Evolutionary conservation across 2,797 vertebrate species (phyloP), one percentile per base, ranked within the genome.

Genomic region (Babyrousa celebensis): DNA sequence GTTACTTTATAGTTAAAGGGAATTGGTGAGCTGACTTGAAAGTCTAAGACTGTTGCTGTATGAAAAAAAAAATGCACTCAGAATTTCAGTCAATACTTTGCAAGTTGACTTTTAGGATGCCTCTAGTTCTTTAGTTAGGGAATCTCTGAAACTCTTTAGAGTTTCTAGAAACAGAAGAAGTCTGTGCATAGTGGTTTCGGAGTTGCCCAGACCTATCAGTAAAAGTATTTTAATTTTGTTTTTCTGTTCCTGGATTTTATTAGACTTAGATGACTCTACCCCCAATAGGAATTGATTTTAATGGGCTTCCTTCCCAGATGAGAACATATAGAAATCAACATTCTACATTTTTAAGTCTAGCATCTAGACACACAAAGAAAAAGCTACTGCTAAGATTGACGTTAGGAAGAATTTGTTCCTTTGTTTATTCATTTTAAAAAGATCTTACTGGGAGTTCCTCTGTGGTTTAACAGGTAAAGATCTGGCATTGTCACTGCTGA

Each of bases 81-180:
- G 21, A 92, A 95, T 93, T 89, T 62, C 56, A 91, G 11, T 94
- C 89, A 93, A 11, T 94, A 87, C 74, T 96, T 91, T 75, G 78
- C 70, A 97, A 79, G 93, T 97, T 94, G 80, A 84, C 62, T 71
- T 88, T 96, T 65, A 90, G 77, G 95, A 82, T 92, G 21, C 14
- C n/a, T 84, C n/a, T 80, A 11, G 48, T 79, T 91, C 77, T 95
- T 62, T 78, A 86, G 72, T 80, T 92, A 85, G 77, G 52, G 32
- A 82, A 92, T 74, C 72, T 84, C 36, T 95, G 43, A 48, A 48
- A 48, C 43, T 48, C 62, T 93, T 90, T 67, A 56, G 17, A 58
- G 87, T 91, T 97, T 89, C 63, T 32, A 93, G 48, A 88, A 93
- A 63, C 43, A 84, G 36, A 72, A n/a, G 60, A 94, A 91, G 95